Base-by-base conservation (phyloP, 1,140 invertebrate species). In the Sinella curviseta region DNA sequence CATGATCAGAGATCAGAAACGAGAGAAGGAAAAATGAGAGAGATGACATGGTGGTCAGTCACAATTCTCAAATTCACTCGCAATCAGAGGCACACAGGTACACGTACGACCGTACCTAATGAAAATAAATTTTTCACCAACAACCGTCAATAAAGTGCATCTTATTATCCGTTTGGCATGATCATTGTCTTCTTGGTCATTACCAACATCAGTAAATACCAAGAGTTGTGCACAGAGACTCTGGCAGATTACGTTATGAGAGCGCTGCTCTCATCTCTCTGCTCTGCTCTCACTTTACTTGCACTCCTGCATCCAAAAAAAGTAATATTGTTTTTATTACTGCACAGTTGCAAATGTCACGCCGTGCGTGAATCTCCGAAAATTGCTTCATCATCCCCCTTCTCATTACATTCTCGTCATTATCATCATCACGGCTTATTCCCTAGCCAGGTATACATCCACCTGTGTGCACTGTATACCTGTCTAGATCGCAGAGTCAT, bases 291-390 rank as follows among this genome's bases (percentile, higher is more conserved):
- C 8, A 8, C 8, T 48, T 48, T 48, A 20, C 39, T 8, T 48
- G 39, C 39, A 48, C n/a, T n/a, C n/a, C n/a, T n/a, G n/a, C 39
- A 48, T 48, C 39, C 39, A 48, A 48, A 48, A n/a, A 48, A 48
- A 48, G 39, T 48, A 48, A 48, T 48, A 48, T 48, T 48, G 39
- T 48, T 48, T 48, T 20, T 48, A 48, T 48, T 48, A 48, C 39
- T 48, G 39, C 65, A 70, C 65, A 33, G 65, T 70, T 70, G 65
- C 31, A 70, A 70, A 70, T 70, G 30, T 70, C 65, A 70, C 65
- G 65, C 14, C 65, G 26, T 70, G 65, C 65, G 30, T 70, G 65
- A 70, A 70, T 70, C 65, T 33, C 65, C 65, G 65, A 70, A 70
- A 65, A 70, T 70, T 70, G 65, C 65, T 70, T 31, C 65, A 70